These are phyloP conservation scores for Paracyclopina nana DNA, from an alignment of 1,140 invertebrate genomes.

Conservation along the genomic window DNA sequence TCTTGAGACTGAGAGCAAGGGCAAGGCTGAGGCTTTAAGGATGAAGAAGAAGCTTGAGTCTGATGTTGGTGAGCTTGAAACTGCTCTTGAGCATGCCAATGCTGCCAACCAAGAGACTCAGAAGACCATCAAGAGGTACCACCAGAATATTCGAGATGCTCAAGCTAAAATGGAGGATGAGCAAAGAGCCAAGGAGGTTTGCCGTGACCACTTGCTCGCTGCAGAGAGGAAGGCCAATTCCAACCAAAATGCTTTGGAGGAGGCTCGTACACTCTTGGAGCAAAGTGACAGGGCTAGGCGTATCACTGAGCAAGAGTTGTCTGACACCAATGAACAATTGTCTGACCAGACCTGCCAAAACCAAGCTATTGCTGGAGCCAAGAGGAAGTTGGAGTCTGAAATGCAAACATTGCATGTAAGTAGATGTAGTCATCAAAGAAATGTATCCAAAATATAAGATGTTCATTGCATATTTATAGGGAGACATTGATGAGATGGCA, in stretches of 20 bases:
- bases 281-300: slow-evolving; percentile 70
- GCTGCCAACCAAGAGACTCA: slow-evolving; percentile 37
- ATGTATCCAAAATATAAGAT: neutral
- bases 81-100: slow-evolving; percentile 37
- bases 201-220: slow-evolving; percentile 32
- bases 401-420: slow-evolving; percentile 75
- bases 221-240: slow-evolving; percentile 33
- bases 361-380: slow-evolving; percentile 72
- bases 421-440: too few relatives aligned
- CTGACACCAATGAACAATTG: slow-evolving; percentile 88
- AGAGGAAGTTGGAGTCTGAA: slow-evolving; percentile 95
- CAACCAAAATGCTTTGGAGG: slow-evolving; percentile 33
- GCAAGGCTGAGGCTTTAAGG: slow-evolving; percentile 40
- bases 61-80: slow-evolving; percentile 95
- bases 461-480: slow-evolving; percentile 20
- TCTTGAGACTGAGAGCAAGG: slow-evolving; percentile 38
- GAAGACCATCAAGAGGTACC: slow-evolving; percentile 37
- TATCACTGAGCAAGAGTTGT: slow-evolving; percentile 76
- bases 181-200: slow-evolving; percentile 34
- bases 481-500: slow-evolving; percentile 32
- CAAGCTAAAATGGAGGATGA: slow-evolving; percentile 37
- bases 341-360: slow-evolving; percentile 84
- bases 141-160: slow-evolving; percentile 32
- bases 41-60: slow-evolving; percentile 99
- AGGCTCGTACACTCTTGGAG: slow-evolving; percentile 32